phyloP scores from a whole-genome alignment of 2,113 vertebrate species.

The Hippoglossus stenolepis region DNA sequence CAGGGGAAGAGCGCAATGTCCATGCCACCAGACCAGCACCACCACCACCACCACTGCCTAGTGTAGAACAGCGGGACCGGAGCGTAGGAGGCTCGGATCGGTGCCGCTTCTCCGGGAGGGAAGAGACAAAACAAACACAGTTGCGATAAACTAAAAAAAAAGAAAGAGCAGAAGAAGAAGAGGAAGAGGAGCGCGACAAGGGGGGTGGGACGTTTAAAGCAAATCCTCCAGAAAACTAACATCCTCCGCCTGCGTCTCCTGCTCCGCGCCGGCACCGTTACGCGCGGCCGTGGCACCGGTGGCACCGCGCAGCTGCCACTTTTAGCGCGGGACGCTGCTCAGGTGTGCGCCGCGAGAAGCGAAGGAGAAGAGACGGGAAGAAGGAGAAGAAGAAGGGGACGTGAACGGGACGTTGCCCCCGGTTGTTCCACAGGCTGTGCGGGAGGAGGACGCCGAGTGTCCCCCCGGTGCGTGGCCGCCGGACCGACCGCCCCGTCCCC shows the following conservation, averaged over 20 bases:
- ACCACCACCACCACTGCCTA: slow-evolving; percentile 75
- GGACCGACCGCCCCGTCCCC: slow-evolving; percentile 47
- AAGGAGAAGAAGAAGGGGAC: slow-evolving; percentile 49
- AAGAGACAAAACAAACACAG: slow-evolving; percentile 60
- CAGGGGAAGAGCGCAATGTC: slow-evolving; percentile 79
- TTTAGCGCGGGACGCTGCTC: slow-evolving; percentile 22
- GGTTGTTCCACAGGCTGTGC: slow-evolving; percentile 81
- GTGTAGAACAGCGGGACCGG: slow-evolving; percentile 86
- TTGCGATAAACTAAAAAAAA: slow-evolving; percentile 70
- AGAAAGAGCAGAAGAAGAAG: slow-evolving; percentile 9
- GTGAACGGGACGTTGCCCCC: slow-evolving; percentile 64
- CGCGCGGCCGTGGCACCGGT: slow-evolving; percentile 22
- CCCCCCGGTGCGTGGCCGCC: slow-evolving; percentile 36
- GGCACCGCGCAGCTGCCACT: slow-evolving; percentile 64
- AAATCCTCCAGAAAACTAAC: neutral
- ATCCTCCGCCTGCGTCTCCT: slow-evolving; percentile 10
- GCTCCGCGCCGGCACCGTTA: slow-evolving; percentile 27
- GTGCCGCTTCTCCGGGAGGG: slow-evolving; percentile 55
- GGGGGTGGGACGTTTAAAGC: slow-evolving; percentile 10
- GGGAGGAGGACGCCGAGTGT: slow-evolving; percentile 33
- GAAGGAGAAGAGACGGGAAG: slow-evolving; percentile 46
- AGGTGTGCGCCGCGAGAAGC: slow-evolving; percentile 61
- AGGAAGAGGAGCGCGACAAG: slow-evolving; percentile 36
- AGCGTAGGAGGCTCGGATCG: slow-evolving; percentile 74
- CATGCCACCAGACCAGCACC: slow-evolving; percentile 81